phyloP scores from a whole-genome alignment of 2,797 vertebrate genomes.

The Corythornis leucogaster region DNA sequence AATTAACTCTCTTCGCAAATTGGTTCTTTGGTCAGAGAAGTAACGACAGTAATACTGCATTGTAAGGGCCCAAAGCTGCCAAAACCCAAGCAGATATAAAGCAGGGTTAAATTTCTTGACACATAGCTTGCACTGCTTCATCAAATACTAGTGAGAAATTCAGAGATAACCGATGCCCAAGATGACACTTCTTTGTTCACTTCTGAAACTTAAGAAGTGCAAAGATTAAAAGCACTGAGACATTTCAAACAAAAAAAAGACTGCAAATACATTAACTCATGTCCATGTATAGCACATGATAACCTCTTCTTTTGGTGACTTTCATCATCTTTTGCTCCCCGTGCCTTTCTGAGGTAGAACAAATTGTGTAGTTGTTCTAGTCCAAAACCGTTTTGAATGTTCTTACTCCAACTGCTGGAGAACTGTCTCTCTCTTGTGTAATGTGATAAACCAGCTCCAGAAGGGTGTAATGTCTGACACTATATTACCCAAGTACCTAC shows the following conservation, averaged over 20 bases:
- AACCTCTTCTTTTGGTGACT: background rate
- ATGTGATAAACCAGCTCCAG: background rate
- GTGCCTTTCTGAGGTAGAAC: background rate
- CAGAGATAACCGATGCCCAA: background rate
- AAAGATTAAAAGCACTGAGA: background rate
- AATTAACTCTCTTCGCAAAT: background rate
- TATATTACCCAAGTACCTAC: background rate
- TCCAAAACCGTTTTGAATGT: background rate
- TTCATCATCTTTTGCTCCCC: background rate
- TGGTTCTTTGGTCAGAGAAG: background rate
- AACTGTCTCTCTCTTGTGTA: background rate
- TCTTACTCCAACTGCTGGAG: background rate
- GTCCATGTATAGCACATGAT: background rate
- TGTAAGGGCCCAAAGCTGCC: background rate
- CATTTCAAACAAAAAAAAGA: background rate
- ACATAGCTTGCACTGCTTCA: background rate
- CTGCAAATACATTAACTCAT: background rate
- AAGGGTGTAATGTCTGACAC: background rate
- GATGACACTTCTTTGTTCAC: background rate
- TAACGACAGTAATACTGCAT: background rate
- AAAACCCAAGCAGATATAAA: background rate
- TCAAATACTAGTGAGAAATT: background rate
- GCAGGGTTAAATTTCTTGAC: slow-evolving; percentile 26
- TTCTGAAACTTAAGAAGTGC: background rate
- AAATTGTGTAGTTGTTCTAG: background rate